A percentile compares a stretch with the other conserved stretches of the same genome.
These are phyloP conservation scores for Gymnoscelis rufifasciata DNA, from an alignment of 2,888 invertebrate genomes.

Conservation along the genomic window DNA sequence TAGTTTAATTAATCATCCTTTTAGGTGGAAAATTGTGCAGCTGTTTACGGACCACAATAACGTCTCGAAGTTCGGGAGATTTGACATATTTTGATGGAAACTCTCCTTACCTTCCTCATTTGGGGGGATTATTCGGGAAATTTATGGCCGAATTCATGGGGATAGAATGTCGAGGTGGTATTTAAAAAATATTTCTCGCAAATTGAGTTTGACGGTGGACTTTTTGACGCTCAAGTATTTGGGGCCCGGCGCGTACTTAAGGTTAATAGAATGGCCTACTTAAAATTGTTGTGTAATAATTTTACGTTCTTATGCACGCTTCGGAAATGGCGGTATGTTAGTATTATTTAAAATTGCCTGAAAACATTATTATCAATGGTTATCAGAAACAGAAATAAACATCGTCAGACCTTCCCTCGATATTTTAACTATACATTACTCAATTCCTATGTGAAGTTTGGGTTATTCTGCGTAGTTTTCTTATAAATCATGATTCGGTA, in stretches of 20 bases:
- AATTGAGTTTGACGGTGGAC: background rate
- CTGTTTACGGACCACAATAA: constrained; percentile 59
- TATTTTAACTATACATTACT: too few species aligned
- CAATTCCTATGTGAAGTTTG: too few species aligned
- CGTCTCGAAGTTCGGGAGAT: constrained; percentile 50
- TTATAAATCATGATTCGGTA: too few species aligned
- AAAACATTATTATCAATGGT: too few species aligned
- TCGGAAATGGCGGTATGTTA: too few species aligned
- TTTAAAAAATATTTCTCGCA: background rate
- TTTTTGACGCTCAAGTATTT: background rate
- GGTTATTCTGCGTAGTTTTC: too few species aligned
- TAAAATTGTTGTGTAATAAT: too few species aligned
- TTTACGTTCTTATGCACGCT: too few species aligned
- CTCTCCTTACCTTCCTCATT: constrained; percentile 2
- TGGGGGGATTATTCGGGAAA: constrained; percentile 2
- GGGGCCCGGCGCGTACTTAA: background rate
- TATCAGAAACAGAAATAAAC: too few species aligned
- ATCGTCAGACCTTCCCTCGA: too few species aligned
- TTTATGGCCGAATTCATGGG: constrained; percentile 1
- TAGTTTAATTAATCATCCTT: constrained; percentile 67
- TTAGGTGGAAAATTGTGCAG: constrained; percentile 58
- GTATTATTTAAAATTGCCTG: too few species aligned
- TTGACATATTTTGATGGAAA: constrained; percentile 42
- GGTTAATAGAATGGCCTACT: background rate
- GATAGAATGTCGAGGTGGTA: background rate